Evolutionary conservation across 2,888 invertebrate genomes (phyloP).

Genomic region (Dryococelus australis): DNA sequence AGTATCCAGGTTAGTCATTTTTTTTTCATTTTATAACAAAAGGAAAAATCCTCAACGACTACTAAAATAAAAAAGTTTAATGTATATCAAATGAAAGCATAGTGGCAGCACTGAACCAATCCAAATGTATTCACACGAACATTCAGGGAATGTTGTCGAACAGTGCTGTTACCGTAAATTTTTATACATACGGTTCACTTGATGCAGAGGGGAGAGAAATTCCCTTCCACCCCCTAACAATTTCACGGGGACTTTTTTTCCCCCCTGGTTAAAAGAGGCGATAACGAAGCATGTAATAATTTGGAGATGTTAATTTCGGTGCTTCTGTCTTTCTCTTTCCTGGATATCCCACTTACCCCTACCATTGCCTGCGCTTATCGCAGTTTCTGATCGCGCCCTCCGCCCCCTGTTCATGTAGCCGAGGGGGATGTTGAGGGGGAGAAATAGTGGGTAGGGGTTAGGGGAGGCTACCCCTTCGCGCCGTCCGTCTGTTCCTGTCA

Average conservation of each 20-base stretch:
- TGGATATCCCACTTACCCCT: conserved; percentile 16
- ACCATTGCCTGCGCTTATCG: not conserved
- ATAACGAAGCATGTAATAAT: conserved; percentile 5
- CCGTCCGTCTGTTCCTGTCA: not conserved
- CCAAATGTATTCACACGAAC: not conserved
- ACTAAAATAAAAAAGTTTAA: no score
- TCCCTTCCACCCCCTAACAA: not conserved
- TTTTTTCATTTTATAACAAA: no score
- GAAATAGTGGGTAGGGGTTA: not conserved
- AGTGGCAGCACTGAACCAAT: not conserved
- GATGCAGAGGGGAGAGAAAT: not conserved
- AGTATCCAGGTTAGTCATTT: no score
- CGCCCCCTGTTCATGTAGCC: not conserved
- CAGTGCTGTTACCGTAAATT: no score
- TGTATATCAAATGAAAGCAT: no score
- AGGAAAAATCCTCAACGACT: no score
- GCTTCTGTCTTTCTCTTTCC: not conserved
- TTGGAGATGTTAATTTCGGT: conserved; percentile 16
- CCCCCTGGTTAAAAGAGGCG: not conserved
- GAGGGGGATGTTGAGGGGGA: no score
- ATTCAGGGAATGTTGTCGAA: no score
- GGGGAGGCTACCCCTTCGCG: not conserved
- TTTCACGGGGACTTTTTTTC: not conserved
- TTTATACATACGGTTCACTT: not conserved
- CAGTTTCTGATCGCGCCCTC: not conserved